A percentile compares a stretch with the other conserved stretches of the same genome.
These are phyloP conservation scores for Standfussiana lucernea DNA, from an alignment of 2,888 invertebrate genomes.

Conservation along the genomic window DNA sequence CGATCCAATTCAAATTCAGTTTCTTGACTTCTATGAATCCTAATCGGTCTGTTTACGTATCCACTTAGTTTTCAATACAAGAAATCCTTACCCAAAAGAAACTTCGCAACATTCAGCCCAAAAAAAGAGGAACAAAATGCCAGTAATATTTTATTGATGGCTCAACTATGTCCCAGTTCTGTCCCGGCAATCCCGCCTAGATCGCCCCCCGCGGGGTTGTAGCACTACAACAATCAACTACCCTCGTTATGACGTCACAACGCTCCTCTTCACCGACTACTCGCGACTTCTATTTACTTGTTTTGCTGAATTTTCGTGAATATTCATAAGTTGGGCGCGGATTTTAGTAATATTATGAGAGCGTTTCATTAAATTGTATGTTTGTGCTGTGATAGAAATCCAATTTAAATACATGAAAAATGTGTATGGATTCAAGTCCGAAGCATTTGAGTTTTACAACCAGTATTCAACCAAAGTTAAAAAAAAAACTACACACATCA, in stretches of 20 bases:
- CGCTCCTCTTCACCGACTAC: constrained; percentile 48
- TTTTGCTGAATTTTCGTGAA: constrained; percentile 55
- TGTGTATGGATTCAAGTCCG: no score
- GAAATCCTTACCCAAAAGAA: not conserved
- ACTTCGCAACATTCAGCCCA: constrained; percentile 15
- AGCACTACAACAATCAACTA: constrained; percentile 67
- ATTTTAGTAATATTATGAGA: constrained; percentile 34
- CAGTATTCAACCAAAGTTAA: not conserved
- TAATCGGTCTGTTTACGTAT: not conserved
- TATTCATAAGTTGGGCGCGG: constrained; percentile 44
- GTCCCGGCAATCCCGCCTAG: constrained; percentile 56
- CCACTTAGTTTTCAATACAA: constrained; percentile 20
- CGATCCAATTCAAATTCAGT: not conserved
- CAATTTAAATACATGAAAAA: no score
- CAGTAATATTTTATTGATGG: constrained; percentile 67
- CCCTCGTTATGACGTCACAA: constrained; percentile 68
- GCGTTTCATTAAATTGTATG: constrained; percentile 42
- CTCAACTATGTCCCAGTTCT: constrained; percentile 63
- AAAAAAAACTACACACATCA: no score
- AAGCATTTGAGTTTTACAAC: no score
- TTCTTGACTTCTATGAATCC: not conserved
- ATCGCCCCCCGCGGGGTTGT: constrained; percentile 64
- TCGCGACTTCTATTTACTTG: constrained; percentile 51
- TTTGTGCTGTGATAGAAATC: constrained; percentile 19
- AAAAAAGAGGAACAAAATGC: constrained; percentile 43